Evolutionary conservation across 2,888 invertebrate species (phyloP).

Genomic region (Drosophila picticornis): DNA sequence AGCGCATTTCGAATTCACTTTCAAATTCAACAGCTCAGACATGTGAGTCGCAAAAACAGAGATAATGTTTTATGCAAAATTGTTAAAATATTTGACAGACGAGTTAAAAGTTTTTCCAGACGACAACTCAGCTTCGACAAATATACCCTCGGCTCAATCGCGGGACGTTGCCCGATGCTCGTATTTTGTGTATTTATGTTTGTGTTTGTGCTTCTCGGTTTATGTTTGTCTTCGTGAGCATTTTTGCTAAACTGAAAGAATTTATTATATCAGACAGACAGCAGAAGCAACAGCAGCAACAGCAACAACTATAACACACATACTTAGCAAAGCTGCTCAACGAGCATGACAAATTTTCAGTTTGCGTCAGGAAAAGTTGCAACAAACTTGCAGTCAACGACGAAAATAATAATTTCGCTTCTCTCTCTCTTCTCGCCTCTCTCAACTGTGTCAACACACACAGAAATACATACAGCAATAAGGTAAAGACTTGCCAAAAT

Average conservation of each 20-base stretch:
- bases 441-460: slow-evolving; percentile 42
- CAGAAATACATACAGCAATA: slow-evolving; percentile 9
- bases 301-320: slow-evolving; percentile 29
- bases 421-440: slow-evolving; percentile 28
- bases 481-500: slow-evolving; percentile 25
- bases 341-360: slow-evolving; percentile 80
- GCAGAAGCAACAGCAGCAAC: slow-evolving; percentile 10
- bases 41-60: slow-evolving; percentile 24
- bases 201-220: slow-evolving; percentile 38
- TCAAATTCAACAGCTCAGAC: slow-evolving; percentile 51
- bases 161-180: slow-evolving; percentile 4
- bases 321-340: slow-evolving; percentile 65
- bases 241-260: slow-evolving; percentile 76
- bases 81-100: slow-evolving; percentile 78
- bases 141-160: slow-evolving; percentile 8
- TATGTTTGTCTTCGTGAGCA: slow-evolving; percentile 64
- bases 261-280: slow-evolving; percentile 70
- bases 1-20: slow-evolving; percentile 64
- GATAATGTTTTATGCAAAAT: slow-evolving; percentile 79
- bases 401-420: slow-evolving; percentile 67
- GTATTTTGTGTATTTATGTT: slow-evolving; percentile 61
- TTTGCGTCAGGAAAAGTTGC: slow-evolving; percentile 74
- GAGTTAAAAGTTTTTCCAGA: slow-evolving; percentile 76
- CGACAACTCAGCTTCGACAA: slow-evolving; percentile 47
- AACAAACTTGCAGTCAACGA: slow-evolving; percentile 74